These are phyloP conservation scores for Nomada flava DNA, from an alignment of 2,888 invertebrate genomes.

Conservation along the genomic window DNA sequence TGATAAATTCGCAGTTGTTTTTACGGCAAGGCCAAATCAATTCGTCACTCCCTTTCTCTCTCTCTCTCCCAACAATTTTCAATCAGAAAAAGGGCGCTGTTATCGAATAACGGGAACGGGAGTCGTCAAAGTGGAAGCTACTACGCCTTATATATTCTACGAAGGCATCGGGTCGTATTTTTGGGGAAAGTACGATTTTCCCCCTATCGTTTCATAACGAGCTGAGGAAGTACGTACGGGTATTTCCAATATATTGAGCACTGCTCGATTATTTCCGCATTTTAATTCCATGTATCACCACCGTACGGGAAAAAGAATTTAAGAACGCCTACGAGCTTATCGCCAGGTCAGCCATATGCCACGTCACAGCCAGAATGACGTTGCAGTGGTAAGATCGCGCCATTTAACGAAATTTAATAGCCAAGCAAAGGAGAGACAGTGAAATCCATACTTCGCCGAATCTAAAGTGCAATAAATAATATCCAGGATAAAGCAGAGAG, in stretches of 20 bases:
- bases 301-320: constrained; percentile 30
- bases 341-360: constrained; percentile 71
- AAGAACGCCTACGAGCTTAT: constrained; percentile 41
- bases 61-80: constrained; percentile 56
- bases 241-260: constrained; percentile 25
- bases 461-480: constrained; percentile 51
- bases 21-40: constrained; percentile 39
- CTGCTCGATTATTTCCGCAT: constrained; percentile 23
- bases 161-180: constrained; percentile 15
- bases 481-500: constrained; percentile 40
- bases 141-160: constrained; percentile 39
- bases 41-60: constrained; percentile 65
- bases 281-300: constrained; percentile 11
- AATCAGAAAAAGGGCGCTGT: constrained; percentile 32
- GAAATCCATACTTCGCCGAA: constrained; percentile 53
- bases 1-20: constrained; percentile 46
- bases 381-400: constrained; percentile 65
- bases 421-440: constrained; percentile 53
- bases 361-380: constrained; percentile 79
- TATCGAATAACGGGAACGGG: constrained; percentile 27
- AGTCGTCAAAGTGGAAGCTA: constrained; percentile 50
- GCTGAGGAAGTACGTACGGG: constrained; percentile 14
- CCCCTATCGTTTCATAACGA: constrained; percentile 13
- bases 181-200: constrained; percentile 16
- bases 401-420: constrained; percentile 68